Base-by-base conservation (phyloP, 2,797 vertebrate genomes). In the Anas acuta region DNA sequence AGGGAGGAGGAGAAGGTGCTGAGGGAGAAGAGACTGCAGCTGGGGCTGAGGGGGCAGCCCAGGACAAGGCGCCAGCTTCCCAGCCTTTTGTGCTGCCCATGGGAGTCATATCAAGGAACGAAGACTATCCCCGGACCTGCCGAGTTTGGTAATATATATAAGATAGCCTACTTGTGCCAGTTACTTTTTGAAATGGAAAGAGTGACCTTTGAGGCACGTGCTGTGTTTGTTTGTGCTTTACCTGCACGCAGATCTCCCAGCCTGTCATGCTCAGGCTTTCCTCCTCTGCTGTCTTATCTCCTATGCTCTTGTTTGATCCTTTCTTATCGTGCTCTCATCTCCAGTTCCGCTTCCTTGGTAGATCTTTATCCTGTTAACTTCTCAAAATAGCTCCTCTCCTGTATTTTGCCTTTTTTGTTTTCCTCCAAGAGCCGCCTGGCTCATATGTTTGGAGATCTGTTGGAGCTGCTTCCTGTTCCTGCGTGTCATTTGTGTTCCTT, bases 81-180 rank as follows among this genome's bases (percentile, higher is more conserved):
- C 98, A 98, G 90, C 98, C 99, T 2, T 99, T 99, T 0, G 97
- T 99, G 84, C 95, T 99, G 95, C 99, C 99, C 4, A 95, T 98
- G 45, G 99, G 99, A 10, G 99, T 99, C 65, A 99, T 99, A 89
- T 99, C 99, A 1, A 98, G 99, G 92, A 99, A 99, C 1, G 98
- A 99, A 92, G 99, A 99, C 77, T 99, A 99, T 65, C 99, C 99
- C 51, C 99, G 99, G 28, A 98, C 97, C 96, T 99, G 99, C 98
- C 98, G 98, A 57, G 98, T 98, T 93, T 99, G 99, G 99, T 99
- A 97, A 99, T 92, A 0, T 0, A 43, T 43, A 43, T 19, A 19
- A 43, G 18, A 7, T 17, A 84, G 75, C 56, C 20, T 28, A 2
- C 6, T 7, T 0, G 4, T 67, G 73, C 30, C 6, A 8, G 32